Evolutionary conservation across 2,888 invertebrate genomes (phyloP).

Genomic region (Agrotis puta): DNA sequence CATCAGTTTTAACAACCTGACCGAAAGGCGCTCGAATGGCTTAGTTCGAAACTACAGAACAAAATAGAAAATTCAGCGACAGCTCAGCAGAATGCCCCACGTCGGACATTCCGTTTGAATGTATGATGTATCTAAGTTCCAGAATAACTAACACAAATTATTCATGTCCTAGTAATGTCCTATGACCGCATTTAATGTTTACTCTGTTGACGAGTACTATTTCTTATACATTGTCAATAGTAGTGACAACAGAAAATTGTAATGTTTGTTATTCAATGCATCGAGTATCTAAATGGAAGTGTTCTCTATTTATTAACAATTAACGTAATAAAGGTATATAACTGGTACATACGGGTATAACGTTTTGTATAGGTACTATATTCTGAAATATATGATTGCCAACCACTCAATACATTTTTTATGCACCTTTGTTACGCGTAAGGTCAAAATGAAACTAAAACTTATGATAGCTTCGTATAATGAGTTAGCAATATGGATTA

Average conservation of each 20-base stretch:
- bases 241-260: slow-evolving; percentile 71
- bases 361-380: slow-evolving; percentile 66
- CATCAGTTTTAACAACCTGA: slow-evolving; percentile 64
- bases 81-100: slow-evolving; percentile 22
- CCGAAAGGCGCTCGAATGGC: slow-evolving; percentile 42
- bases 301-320: slow-evolving; percentile 64
- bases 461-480: slow-evolving; percentile 64
- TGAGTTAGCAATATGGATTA: slow-evolving; percentile 65
- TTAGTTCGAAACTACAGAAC: slow-evolving; percentile 50
- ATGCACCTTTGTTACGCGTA: slow-evolving; percentile 64
- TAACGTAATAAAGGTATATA: slow-evolving; percentile 66
- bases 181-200: slow-evolving; percentile 51
- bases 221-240: slow-evolving; percentile 68
- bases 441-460: slow-evolving; percentile 66
- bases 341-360: slow-evolving; percentile 64
- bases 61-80: slow-evolving; percentile 35
- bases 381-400: slow-evolving; percentile 64
- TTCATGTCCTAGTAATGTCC: slow-evolving; percentile 49
- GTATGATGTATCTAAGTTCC: slow-evolving; percentile 43
- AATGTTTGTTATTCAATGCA: slow-evolving; percentile 52
- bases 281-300: slow-evolving; percentile 53
- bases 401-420: slow-evolving; percentile 55
- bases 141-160: slow-evolving; percentile 52
- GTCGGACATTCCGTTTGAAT: slow-evolving; percentile 23
- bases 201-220: slow-evolving; percentile 73